Evolutionary conservation across 2,113 vertebrate species (phyloP).

Genomic region (Arothron firmamentum): DNA sequence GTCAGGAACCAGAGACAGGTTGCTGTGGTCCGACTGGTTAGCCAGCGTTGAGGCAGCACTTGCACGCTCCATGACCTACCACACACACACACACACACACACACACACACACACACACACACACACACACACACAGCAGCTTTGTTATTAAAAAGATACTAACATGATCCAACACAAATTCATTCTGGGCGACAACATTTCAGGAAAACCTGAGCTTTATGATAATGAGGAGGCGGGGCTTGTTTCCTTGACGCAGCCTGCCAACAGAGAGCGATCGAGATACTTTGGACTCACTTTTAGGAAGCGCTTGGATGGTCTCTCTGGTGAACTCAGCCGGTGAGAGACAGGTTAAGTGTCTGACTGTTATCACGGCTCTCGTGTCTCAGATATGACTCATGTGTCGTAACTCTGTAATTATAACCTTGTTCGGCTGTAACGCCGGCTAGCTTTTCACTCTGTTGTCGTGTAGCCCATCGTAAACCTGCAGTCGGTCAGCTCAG

Average conservation of each 20-base stretch:
- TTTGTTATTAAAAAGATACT: too few species aligned
- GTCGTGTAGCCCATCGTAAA: neutral
- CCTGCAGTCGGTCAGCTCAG: too few species aligned
- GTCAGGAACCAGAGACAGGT: conserved; percentile 1
- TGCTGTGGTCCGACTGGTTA: conserved; percentile 46
- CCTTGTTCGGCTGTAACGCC: neutral
- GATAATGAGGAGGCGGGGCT: too few species aligned
- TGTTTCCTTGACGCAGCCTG: too few species aligned
- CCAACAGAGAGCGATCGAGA: too few species aligned
- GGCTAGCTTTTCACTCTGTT: neutral
- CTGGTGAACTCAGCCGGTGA: too few species aligned
- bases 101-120: conserved; percentile 16
- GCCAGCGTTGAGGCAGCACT: conserved; percentile 4
- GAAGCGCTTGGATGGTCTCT: too few species aligned
- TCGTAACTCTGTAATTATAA: neutral
- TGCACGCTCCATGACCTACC: conserved; percentile 59
- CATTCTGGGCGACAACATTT: too few species aligned
- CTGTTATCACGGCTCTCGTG: neutral
- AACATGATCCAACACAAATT: too few species aligned
- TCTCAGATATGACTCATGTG: neutral
- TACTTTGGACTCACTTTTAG: too few species aligned
- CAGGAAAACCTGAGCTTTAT: too few species aligned
- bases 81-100: conserved; percentile 16
- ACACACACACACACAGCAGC: conserved; percentile 16
- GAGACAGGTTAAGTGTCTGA: neutral